Percentiles rank a stretch among this genome's conserved stretches.
phyloP scores from a whole-genome alignment of 2,797 vertebrate species.

The Balearica regulorum region DNA sequence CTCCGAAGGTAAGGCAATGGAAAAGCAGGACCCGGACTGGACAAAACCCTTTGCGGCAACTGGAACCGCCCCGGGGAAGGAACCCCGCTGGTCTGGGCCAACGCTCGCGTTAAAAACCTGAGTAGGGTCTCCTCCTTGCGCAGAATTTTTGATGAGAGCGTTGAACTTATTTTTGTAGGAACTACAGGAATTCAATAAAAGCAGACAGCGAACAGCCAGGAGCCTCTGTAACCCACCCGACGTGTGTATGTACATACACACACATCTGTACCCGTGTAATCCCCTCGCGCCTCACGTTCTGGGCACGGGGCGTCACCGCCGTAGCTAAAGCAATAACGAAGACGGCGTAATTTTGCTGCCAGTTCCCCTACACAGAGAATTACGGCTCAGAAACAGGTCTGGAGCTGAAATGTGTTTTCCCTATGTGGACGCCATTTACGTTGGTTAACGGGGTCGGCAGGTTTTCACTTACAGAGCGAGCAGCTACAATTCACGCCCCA shows the following conservation, averaged over 20 bases:
- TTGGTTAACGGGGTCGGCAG: background rate
- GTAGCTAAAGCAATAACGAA: fast-evolving
- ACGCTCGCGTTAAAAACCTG: fast-evolving
- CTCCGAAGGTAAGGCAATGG: background rate
- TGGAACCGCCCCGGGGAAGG: fast-evolving
- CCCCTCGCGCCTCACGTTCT: background rate
- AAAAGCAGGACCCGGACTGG: background rate
- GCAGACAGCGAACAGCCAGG: background rate
- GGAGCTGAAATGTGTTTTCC: fast-evolving
- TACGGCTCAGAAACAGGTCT: too few species aligned
- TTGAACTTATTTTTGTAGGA: background rate
- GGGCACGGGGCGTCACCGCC: background rate
- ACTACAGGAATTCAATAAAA: background rate
- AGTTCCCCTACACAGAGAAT: background rate
- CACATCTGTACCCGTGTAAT: too few species aligned
- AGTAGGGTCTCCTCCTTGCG: fast-evolving
- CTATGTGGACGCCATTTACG: fast-evolving
- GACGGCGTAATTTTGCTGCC: fast-evolving
- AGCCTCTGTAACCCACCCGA: background rate
- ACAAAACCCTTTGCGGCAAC: background rate
- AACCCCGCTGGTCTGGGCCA: fast-evolving
- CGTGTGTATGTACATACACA: too few species aligned
- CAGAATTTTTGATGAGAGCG: background rate
- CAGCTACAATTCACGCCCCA: background rate
- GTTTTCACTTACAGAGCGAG: background rate